Evolutionary conservation across 2,888 invertebrate genomes (phyloP).

Genomic region (Tromatobia lineatoria): DNA sequence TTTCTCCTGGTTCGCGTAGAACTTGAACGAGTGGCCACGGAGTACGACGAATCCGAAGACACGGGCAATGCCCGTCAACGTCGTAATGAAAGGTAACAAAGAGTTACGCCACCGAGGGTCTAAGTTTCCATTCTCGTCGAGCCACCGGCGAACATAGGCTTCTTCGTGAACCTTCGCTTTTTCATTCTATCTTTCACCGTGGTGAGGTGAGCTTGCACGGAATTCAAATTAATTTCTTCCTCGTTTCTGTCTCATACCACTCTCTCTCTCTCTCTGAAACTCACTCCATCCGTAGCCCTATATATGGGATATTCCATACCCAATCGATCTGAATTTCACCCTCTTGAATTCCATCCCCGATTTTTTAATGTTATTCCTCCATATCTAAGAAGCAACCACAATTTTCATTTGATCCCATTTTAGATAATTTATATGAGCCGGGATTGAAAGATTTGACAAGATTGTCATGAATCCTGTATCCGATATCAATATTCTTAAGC

Average conservation of each 20-base stretch:
- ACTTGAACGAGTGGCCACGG: conserved; percentile 3
- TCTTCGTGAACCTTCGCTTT: conserved; percentile 32
- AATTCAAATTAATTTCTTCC: conserved; percentile 57
- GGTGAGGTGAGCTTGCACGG: conserved; percentile 34
- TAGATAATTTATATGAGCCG: too few species aligned
- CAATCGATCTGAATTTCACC: too few species aligned
- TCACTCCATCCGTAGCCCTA: neutral
- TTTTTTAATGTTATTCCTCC: too few species aligned
- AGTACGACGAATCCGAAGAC: conserved; percentile 51
- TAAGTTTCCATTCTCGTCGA: conserved; percentile 57
- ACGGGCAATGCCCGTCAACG: conserved; percentile 54
- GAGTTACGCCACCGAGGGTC: conserved; percentile 52
- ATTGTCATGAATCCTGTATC: too few species aligned
- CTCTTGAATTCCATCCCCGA: too few species aligned
- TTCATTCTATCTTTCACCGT: conserved; percentile 45
- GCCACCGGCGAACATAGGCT: conserved; percentile 37
- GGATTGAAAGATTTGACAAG: too few species aligned
- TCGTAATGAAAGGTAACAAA: conserved; percentile 61
- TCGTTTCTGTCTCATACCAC: conserved; percentile 13
- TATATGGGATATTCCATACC: neutral
- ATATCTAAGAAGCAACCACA: too few species aligned
- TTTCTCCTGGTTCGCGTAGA: conserved; percentile 14
- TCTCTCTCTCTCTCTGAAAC: too few species aligned
- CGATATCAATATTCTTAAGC: too few species aligned
- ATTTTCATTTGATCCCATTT: too few species aligned